Evolutionary conservation across 2,888 invertebrate genomes (phyloP).

Genomic region (Linyphia triangularis): DNA sequence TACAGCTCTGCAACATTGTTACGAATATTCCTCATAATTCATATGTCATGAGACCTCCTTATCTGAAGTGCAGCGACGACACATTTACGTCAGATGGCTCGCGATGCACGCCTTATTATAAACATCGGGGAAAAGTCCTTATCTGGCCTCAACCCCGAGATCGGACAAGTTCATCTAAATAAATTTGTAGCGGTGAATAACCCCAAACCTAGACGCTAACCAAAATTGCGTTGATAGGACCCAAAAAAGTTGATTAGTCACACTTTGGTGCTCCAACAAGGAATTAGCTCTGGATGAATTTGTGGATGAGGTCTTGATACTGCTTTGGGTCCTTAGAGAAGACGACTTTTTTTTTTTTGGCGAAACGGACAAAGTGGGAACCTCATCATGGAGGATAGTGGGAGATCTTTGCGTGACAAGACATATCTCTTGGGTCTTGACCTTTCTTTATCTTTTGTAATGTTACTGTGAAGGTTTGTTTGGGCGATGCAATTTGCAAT

Average conservation of each 20-base stretch:
- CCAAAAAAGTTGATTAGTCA: constrained; percentile 23
- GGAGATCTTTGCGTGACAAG: neutral
- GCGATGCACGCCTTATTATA: constrained; percentile 55
- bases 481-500: constrained; percentile 5
- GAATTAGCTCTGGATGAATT: too few relatives aligned
- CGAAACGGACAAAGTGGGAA: neutral
- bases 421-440: neutral
- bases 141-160: neutral
- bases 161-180: neutral
- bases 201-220: neutral
- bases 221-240: neutral
- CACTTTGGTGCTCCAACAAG: neutral
- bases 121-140: neutral
- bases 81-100: constrained; percentile 19
- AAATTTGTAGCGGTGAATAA: constrained; percentile 39
- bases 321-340: too few relatives aligned
- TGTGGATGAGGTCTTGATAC: too few relatives aligned
- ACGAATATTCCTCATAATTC: too few relatives aligned
- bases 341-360: too few relatives aligned
- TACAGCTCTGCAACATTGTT: too few relatives aligned
- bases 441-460: neutral
- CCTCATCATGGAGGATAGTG: neutral
- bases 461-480: neutral
- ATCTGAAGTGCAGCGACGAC: constrained; percentile 20
- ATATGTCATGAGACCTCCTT: too few relatives aligned